Evolutionary conservation across 1,140 invertebrate genomes (phyloP), one percentile per base, ranked within the genome.

Genomic region (Rhagoletis pomonella): DNA sequence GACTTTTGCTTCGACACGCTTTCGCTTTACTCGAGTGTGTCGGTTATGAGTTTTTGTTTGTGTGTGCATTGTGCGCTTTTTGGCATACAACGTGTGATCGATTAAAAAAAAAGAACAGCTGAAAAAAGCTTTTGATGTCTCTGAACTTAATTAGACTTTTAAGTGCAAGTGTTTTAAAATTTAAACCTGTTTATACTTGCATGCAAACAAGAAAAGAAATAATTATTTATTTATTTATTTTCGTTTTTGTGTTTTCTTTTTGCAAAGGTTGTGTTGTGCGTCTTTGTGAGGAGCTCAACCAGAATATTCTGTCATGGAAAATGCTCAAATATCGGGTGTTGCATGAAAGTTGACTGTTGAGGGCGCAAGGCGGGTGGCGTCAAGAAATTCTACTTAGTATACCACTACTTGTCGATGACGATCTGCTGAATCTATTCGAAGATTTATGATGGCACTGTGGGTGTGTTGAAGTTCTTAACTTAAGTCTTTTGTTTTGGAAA

Each of bases 251-350:
- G 29, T 39, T 86, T 69, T 65, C 5, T 73, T 44, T 12, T 50
- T 50, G 14, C 64, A 44, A 44, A 88, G 87, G 87, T 29, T 88
- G 87, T 65, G 84, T 88, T 12, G 58, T 58, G 85, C 84, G 85
- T 29, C 39, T 88, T n/a, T 87, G 77, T 17, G 44, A 42, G 73
- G 87, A 84, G 39, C 42, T 87, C 17, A 85, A 77, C 19, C 19
- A 87, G 60, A 84, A 58, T 58, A 59, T 87, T 29, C 7, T 85
- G 9, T 84, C 77, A 7, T 84, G 62, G 58, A 87, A 87, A 87
- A 47, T 87, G 77, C 77, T 87, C 4, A 73, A 77, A 39, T 87
- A 87, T 64, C 73, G 62, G 6, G 50, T 87, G 29, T 84, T 87
- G 17, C 65, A 87, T n/a, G 47, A 73, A 44, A 59, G 59, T 7